A percentile compares a stretch with the other conserved stretches of the same genome.
phyloP scores from a whole-genome alignment of 2,113 vertebrate genomes.

The Chascanopsetta lugubris region DNA sequence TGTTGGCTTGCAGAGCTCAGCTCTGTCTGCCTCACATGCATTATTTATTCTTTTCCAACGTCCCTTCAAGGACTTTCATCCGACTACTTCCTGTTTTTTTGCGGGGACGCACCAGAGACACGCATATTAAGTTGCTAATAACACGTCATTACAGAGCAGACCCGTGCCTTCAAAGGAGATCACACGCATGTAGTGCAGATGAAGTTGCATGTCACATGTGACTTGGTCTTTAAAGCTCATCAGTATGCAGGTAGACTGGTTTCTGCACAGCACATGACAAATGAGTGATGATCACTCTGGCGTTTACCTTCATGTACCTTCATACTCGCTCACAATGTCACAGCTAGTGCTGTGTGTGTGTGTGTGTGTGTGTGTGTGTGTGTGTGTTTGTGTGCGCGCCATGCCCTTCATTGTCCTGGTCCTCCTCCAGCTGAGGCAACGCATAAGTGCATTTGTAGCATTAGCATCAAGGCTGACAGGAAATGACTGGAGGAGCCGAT shows the following conservation, averaged over 20 bases:
- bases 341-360: not conserved
- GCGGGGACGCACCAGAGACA: not conserved
- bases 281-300: conserved; percentile 8
- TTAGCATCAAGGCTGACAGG: conserved; percentile 37
- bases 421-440: conserved; percentile 2
- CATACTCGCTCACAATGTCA: not conserved
- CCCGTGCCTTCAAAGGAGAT: not conserved
- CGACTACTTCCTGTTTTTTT: conserved; percentile 41
- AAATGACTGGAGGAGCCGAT: conserved; percentile 29
- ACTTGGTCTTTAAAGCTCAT: not conserved
- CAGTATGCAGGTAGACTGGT: conserved; percentile 18
- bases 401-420: conserved; percentile 38
- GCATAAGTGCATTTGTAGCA: conserved; percentile 18
- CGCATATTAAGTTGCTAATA: not conserved
- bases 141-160: not conserved
- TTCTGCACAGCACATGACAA: conserved; percentile 1
- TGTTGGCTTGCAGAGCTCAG: conserved; percentile 29
- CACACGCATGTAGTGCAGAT: not conserved
- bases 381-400: too few species aligned
- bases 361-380: too few species aligned
- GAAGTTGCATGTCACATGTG: not conserved
- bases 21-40: conserved; percentile 44
- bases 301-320: conserved; percentile 36
- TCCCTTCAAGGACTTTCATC: conserved; percentile 42
- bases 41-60: conserved; percentile 70